Base-by-base conservation (phyloP, 2,797 vertebrate genomes). In the Tragopan temminckii region DNA sequence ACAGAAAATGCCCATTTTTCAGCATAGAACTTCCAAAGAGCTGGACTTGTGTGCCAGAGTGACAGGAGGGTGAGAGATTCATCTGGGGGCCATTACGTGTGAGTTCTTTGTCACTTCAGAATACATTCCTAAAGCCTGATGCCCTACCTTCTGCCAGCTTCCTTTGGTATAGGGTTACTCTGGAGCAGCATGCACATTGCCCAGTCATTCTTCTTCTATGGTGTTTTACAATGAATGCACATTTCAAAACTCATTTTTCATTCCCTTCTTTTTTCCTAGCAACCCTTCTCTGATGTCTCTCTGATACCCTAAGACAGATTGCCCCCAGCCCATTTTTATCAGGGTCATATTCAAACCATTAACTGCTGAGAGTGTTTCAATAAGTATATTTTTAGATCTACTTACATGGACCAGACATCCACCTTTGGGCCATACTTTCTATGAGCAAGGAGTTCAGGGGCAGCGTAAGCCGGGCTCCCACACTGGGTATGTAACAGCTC, bases 361-460 rank as follows among this genome's bases (percentile, higher is more conserved):
- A 27, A 46, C 17, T 33, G 38, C 14, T 84, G 68, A 66, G 45
- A 69, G 25, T 25, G 19, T 78, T 80, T 74, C 12, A 9, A 24
- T 50, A 48, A 27, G 31, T 59, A 29, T 35, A 69, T 85, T 83
- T 79, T 85, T 89, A 88, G 15, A 75, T 95, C 80, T 97, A 98
- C 98, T 98, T 96, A 98, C 98, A 98, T 97, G 45, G 98, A 99
- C 98, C 98, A 99, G 96, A 98, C 97, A 33, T 98, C 98, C 88
- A 99, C 98, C 94, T 99, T 99, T 89, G 98, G 98, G 50, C 98
- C 97, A 0, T 99, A 99, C 95, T 99, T 99, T 98, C 98, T 98
- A 97, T 98, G 98, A 91, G 98, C 98, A 76, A 99, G 98, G 74
- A 98, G 97, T 95, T 99, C 98, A 5, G 98, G 98, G 38, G 98